These are phyloP conservation scores for Ophiodon elongatus DNA, from an alignment of 2,113 vertebrate species.

Conservation along the genomic window DNA sequence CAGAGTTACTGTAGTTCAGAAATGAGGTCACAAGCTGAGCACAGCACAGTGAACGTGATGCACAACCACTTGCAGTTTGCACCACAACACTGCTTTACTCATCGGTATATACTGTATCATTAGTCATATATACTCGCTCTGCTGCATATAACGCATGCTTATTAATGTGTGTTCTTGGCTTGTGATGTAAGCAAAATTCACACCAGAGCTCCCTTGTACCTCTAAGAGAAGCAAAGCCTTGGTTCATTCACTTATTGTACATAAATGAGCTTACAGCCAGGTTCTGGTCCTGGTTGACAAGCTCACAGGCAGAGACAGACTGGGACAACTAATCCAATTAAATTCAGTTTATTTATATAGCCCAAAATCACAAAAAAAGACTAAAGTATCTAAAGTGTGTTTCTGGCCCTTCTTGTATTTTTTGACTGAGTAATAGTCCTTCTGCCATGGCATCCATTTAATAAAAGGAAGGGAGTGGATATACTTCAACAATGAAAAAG, in stretches of 20 bases:
- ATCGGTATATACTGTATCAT: background rate
- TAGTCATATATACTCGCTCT: background rate
- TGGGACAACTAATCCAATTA: background rate
- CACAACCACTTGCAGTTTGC: slow-evolving; percentile 8
- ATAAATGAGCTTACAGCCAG: background rate
- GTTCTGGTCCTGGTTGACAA: background rate
- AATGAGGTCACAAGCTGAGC: slow-evolving; percentile 54
- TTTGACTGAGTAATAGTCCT: too few relatives aligned
- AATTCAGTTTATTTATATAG: too few relatives aligned
- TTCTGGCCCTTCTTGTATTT: background rate
- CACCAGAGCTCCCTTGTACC: background rate
- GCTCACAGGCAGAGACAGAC: background rate
- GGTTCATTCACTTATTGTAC: background rate
- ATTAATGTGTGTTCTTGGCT: background rate
- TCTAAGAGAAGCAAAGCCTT: background rate
- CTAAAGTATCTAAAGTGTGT: too few relatives aligned
- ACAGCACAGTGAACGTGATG: slow-evolving; percentile 20
- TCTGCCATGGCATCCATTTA: background rate
- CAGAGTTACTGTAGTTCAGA: slow-evolving; percentile 42
- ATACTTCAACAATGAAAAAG: background rate
- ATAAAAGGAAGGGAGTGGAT: background rate
- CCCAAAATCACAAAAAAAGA: too few relatives aligned
- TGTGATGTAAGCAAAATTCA: background rate
- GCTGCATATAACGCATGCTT: background rate
- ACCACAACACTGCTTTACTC: background rate